Conservation (phyloP, 2,797 vertebrate genomes). For the Alosa sapidissima region DNA sequence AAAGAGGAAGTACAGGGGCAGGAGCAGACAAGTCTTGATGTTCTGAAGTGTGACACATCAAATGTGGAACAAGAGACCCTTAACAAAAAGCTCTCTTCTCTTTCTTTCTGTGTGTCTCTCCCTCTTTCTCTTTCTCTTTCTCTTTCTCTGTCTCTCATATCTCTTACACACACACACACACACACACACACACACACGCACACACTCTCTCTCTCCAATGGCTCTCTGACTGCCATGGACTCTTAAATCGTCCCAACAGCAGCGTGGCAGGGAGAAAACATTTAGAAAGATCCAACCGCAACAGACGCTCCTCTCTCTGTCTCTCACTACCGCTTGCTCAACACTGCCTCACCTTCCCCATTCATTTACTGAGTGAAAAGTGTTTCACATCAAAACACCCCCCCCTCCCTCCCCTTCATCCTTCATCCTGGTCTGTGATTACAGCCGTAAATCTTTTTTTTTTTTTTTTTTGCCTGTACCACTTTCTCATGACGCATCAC, state of each 20-base stretch:
- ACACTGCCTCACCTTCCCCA: conserved; percentile 10
- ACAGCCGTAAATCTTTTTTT: neutral
- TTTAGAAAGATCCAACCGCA: conserved; percentile 10
- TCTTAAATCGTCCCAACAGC: neutral
- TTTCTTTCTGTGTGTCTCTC: neutral
- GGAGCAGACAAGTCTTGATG: conserved; percentile 37
- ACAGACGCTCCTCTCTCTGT: neutral
- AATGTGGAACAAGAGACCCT: conserved; percentile 17
- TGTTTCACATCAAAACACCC: neutral
- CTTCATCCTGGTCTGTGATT: neutral
- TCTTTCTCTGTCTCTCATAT: neutral
- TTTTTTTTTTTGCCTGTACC: neutral
- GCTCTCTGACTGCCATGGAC: neutral
- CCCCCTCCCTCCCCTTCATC: neutral
- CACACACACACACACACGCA: too few species aligned
- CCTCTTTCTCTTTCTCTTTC: neutral
- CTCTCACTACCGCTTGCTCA: neutral
- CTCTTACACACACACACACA: neutral
- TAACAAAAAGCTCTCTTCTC: conserved; percentile 35
- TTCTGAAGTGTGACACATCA: conserved; percentile 15
- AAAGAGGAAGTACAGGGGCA: neutral
- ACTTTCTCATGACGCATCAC: neutral
- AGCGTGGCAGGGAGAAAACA: neutral
- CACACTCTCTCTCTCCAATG: too few species aligned
- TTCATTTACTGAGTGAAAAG: neutral